phyloP scores from a whole-genome alignment of 2,797 vertebrate species.

The Pelobates cultripes region DNA sequence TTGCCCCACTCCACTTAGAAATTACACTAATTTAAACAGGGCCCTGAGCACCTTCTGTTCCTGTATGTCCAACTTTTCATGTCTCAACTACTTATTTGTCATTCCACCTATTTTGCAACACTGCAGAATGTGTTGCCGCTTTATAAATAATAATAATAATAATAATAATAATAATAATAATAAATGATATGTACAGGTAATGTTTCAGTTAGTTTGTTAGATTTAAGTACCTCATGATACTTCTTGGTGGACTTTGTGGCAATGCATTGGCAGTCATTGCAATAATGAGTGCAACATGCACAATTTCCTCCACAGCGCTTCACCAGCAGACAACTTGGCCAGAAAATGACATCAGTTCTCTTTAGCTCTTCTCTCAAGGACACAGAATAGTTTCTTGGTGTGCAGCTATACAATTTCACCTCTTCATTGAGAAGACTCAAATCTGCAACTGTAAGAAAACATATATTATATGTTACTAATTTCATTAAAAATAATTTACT shows the following conservation, averaged over 20 bases:
- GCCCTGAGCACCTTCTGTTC: too few species aligned
- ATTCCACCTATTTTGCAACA: too few species aligned
- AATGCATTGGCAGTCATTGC: slow-evolving; percentile 91
- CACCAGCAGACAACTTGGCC: slow-evolving; percentile 95
- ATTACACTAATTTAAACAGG: too few species aligned
- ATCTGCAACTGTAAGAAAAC: slow-evolving; percentile 73
- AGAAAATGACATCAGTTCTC: slow-evolving; percentile 95
- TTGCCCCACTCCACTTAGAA: too few species aligned
- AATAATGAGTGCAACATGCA: slow-evolving; percentile 88
- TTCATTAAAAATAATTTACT: too few species aligned
- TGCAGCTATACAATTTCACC: slow-evolving; percentile 92
- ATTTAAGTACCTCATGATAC: slow-evolving; percentile 86
- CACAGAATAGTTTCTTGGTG: slow-evolving; percentile 93
- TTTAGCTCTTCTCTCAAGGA: slow-evolving; percentile 92
- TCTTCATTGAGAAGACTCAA: slow-evolving; percentile 93
- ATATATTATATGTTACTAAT: too few species aligned
- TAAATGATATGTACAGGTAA: not conserved
- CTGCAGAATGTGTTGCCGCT: too few species aligned
- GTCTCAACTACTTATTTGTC: too few species aligned
- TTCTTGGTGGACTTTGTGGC: slow-evolving; percentile 89
- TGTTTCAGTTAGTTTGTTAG: not conserved
- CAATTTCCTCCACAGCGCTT: slow-evolving; percentile 97
- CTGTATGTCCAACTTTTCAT: too few species aligned
- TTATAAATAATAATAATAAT: not conserved
- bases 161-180: too few species aligned